Evolutionary conservation across 2,113 vertebrate species (phyloP), one percentile per base, ranked within the genome.

Genomic region (Lates calcarifer): DNA sequence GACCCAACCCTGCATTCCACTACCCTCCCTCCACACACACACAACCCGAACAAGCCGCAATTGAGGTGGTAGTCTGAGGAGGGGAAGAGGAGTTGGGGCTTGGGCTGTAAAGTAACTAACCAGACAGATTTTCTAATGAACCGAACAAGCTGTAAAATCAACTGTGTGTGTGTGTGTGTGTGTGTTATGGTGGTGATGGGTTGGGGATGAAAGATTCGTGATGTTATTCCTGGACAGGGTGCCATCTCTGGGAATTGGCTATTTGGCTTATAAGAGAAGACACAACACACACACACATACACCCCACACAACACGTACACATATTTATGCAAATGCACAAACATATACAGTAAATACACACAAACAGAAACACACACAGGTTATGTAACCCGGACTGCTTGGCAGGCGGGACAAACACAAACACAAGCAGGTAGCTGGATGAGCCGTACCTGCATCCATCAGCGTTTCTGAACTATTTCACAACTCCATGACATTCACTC

Each of bases 1-100:
- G 14, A 70, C 74, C 72, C 86, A 88, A 72, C 57, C 81, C 73
- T 57, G 75, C 85, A 94, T 94, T 92, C 92, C 92, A 83, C 72
- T 47, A 51, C 69, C 86, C 61, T 68, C 78, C 77, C 45, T 4
- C 60, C 45, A 79, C 76, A 67, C 81, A 85, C 78, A 77, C 66
- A 79, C 51, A 13, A 63, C 71, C 73, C 28, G 43, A 87, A 94
- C 88, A 93, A 87, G 87, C 90, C 53, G 69, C 85, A 91, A 93
- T 93, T 94, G 76, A 92, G 89, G 79, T 45, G 67, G 63, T 6
- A 84, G 74, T 76, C 76, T 83, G 61, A n/a, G 70, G 62, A 75
- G 60, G 74, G 74, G 70, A 66, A 55, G 58, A 64, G 80, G 81
- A 78, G 77, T 33, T n/a, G 64, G 56, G 79, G 78, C 35, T 69